Evolutionary conservation across 2,113 vertebrate species (phyloP).

Genomic region (Ariopsis seemanni): DNA sequence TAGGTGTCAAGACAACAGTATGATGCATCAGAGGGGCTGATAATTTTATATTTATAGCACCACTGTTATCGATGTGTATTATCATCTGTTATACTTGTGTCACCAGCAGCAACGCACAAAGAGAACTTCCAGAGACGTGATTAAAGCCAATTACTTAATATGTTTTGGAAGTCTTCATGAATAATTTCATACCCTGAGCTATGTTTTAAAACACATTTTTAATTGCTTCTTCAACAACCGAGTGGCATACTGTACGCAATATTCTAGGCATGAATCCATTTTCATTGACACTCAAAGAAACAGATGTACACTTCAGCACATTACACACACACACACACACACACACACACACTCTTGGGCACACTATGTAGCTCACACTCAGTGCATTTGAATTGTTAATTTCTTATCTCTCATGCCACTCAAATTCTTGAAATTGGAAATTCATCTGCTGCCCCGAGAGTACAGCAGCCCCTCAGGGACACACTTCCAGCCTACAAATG

Average conservation of each 20-base stretch:
- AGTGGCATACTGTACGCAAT: constrained; percentile 24
- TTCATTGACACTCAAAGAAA: constrained; percentile 24
- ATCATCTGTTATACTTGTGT: constrained; percentile 13
- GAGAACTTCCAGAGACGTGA: constrained; percentile 21
- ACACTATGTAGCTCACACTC: constrained; percentile 29
- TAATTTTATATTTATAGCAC: not conserved
- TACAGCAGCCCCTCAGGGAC: constrained; percentile 40
- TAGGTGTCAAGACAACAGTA: constrained; percentile 2
- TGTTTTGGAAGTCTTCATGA: constrained; percentile 15
- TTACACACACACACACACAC: not conserved
- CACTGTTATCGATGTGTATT: constrained; percentile 9
- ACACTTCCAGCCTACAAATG: constrained; percentile 41
- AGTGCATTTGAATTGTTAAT: constrained; percentile 60
- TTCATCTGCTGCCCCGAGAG: constrained; percentile 49
- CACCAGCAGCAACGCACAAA: not conserved
- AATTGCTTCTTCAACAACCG: constrained; percentile 24
- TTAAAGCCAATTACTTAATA: constrained; percentile 29
- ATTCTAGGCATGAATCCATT: constrained; percentile 27
- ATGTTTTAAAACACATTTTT: constrained; percentile 35
- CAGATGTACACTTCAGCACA: constrained; percentile 20
- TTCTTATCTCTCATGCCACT: constrained; percentile 54
- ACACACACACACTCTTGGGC: not conserved
- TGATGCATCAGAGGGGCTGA: not conserved
- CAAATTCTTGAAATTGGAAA: constrained; percentile 55
- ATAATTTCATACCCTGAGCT: constrained; percentile 19